These are phyloP conservation scores for Myotis daubentonii DNA, from an alignment of 2,797 vertebrate species.

Conservation along the genomic window DNA sequence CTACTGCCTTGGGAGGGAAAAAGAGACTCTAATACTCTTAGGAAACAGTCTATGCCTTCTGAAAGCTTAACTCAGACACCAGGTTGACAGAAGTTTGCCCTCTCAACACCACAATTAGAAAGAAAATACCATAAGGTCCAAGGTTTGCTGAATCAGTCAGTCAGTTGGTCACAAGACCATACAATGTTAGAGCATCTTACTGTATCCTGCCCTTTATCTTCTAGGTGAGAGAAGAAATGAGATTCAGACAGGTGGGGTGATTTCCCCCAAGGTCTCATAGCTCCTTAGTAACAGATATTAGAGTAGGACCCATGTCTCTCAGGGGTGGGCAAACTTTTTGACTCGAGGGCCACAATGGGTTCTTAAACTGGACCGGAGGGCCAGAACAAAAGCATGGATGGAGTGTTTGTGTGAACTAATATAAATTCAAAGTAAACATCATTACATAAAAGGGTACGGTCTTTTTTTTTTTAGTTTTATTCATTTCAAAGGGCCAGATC, in stretches of 20 bases:
- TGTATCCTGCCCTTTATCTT: background rate
- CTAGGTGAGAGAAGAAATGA: background rate
- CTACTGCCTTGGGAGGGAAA: background rate
- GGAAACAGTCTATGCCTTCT: background rate
- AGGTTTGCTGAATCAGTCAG: background rate
- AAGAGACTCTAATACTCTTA: background rate
- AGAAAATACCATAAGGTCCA: background rate
- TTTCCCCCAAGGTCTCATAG: background rate
- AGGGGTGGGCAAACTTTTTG: too few species aligned
- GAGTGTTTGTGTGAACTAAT: too few species aligned
- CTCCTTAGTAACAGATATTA: background rate
- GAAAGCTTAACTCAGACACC: background rate
- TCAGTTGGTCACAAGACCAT: background rate
- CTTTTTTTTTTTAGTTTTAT: too few species aligned
- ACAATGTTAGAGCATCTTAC: background rate
- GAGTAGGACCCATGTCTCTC: background rate
- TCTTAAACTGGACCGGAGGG: too few species aligned
- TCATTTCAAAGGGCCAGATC: too few species aligned
- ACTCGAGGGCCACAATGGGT: too few species aligned
- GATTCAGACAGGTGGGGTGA: background rate
- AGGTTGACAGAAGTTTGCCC: background rate
- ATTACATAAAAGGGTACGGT: too few species aligned
- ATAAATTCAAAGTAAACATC: too few species aligned
- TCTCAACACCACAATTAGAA: background rate
- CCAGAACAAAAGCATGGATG: too few species aligned